Conservation (phyloP, 2,797 vertebrate genomes). For the Halcyon chelicuti region DNA sequence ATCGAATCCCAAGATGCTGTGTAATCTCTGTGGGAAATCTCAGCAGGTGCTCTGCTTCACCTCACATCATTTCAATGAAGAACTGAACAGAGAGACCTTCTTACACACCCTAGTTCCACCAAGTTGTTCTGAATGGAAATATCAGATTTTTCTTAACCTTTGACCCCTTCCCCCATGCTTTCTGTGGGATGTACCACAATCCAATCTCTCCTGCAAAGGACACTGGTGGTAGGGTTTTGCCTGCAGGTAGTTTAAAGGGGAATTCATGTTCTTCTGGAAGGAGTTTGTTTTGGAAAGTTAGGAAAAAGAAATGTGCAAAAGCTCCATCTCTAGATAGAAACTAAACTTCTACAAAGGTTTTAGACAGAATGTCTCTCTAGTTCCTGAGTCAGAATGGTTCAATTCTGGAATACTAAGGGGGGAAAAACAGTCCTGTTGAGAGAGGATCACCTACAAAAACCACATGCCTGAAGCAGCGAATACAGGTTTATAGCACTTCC, state of each 20-base stretch:
- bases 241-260: background rate
- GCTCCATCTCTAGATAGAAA: background rate
- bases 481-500: background rate
- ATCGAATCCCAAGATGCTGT: background rate
- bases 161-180: background rate
- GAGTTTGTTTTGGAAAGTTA: background rate
- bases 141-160: background rate
- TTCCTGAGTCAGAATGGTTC: background rate
- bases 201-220: background rate
- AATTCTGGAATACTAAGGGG: background rate
- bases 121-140: background rate
- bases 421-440: background rate
- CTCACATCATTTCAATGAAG: background rate
- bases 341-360: background rate
- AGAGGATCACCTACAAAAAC: background rate
- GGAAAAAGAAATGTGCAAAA: background rate
- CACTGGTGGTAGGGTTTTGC: background rate
- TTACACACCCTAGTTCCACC: background rate
- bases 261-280: background rate
- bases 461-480: background rate
- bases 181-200: background rate
- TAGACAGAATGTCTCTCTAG: background rate
- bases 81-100: background rate
- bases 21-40: background rate
- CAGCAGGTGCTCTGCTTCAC: background rate